phyloP scores from a whole-genome alignment of 2,113 vertebrate genomes.

The Neolamprologus ventralis region DNA sequence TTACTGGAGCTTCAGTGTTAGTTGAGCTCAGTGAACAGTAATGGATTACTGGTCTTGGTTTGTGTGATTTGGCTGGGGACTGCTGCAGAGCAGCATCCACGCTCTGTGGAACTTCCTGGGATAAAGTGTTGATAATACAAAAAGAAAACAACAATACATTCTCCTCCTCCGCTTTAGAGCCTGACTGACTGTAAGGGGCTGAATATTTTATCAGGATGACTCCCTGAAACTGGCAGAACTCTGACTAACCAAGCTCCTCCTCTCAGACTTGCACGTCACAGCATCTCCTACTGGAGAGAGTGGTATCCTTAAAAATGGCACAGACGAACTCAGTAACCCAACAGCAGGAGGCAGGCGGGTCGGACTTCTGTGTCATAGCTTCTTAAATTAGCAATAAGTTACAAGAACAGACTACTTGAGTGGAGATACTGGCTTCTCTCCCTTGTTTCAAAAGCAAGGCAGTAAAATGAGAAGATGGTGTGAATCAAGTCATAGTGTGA shows the following conservation, averaged over 20 bases:
- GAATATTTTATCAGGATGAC: conserved; percentile 48
- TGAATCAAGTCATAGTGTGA: background rate
- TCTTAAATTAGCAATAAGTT: conserved; percentile 56
- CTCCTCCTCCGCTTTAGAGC: background rate
- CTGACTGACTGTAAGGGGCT: background rate
- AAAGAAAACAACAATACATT: background rate
- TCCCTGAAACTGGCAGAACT: conserved; percentile 7
- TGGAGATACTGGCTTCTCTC: background rate
- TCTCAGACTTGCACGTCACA: background rate
- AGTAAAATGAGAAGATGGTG: background rate
- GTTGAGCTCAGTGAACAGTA: background rate
- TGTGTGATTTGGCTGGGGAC: background rate
- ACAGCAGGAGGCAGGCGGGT: background rate
- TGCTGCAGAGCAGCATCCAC: background rate
- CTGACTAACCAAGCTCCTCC: conserved; percentile 4
- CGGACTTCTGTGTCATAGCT: conserved; percentile 26
- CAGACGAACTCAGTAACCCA: conserved; percentile 47
- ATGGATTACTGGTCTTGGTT: background rate
- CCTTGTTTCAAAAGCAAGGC: background rate
- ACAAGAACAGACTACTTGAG: background rate
- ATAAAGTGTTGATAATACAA: background rate
- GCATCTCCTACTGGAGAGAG: background rate
- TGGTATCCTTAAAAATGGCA: background rate
- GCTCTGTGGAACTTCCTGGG: background rate
- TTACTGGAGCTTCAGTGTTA: background rate